Evolutionary conservation across 2,888 invertebrate genomes (phyloP).

Genomic region (Lordiphosa fenestrarum): DNA sequence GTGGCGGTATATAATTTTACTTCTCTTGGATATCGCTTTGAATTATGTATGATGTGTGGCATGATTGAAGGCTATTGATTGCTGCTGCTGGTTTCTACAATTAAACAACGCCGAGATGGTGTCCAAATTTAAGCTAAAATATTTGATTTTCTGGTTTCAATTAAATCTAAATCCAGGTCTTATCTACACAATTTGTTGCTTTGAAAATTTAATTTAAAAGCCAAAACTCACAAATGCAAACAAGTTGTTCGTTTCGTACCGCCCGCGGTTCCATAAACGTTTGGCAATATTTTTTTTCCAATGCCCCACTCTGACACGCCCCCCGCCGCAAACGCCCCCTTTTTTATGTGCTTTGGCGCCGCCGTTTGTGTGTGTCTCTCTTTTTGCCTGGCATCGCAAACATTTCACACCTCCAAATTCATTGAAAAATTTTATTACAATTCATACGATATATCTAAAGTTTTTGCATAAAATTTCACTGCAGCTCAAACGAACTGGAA

Average conservation of each 20-base stretch:
- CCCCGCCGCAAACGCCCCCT: constrained; percentile 3
- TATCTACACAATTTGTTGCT: constrained; percentile 11
- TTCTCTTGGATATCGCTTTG: constrained; percentile 32
- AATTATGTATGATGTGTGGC: constrained; percentile 54
- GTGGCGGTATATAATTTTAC: constrained; percentile 28
- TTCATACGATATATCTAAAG: constrained; percentile 18
- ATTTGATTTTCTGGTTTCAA: constrained; percentile 4
- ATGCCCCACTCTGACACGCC: constrained; percentile 1
- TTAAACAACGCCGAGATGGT: constrained; percentile 4
- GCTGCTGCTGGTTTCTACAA: constrained; percentile 9
- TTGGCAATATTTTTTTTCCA: constrained; percentile 11
- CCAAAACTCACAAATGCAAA: constrained; percentile 1
- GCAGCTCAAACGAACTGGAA: constrained; percentile 53
- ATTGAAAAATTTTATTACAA: constrained; percentile 53
- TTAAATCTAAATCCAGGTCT: constrained; percentile 2
- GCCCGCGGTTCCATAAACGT: constrained; percentile 3
- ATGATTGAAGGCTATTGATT: constrained; percentile 41
- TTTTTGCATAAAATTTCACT: constrained; percentile 43
- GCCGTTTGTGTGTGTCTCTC: not conserved
- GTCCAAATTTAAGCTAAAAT: not conserved
- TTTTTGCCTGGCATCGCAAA: constrained; percentile 17
- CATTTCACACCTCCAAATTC: constrained; percentile 59
- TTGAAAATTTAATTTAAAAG: constrained; percentile 4
- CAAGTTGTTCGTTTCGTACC: constrained; percentile 2
- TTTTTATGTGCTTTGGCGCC: constrained; percentile 11